These are phyloP conservation scores for Dicycla oo DNA, from an alignment of 2,888 invertebrate genomes.

Conservation along the genomic window DNA sequence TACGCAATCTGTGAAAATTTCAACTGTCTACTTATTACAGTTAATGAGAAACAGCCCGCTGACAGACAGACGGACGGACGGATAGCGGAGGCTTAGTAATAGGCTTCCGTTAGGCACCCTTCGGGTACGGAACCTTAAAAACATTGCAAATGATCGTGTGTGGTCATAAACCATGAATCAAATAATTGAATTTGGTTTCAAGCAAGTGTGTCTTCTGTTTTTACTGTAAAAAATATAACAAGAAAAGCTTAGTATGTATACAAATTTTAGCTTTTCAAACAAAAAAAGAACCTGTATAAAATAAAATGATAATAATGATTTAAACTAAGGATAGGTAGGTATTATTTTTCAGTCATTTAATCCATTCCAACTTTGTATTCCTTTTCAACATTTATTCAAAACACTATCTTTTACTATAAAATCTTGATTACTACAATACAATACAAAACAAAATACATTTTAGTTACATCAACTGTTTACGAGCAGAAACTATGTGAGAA, in stretches of 20 bases:
- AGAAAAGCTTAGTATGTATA: background rate
- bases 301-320: too few relatives aligned
- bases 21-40: too few relatives aligned
- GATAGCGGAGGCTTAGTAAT: too few relatives aligned
- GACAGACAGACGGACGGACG: too few relatives aligned
- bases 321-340: background rate
- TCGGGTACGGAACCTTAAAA: background rate
- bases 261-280: too few relatives aligned
- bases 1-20: too few relatives aligned
- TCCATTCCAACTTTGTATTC: background rate
- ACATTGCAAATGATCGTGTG: background rate
- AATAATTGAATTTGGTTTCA: too few relatives aligned
- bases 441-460: constrained; percentile 36
- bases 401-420: constrained; percentile 22
- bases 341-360: background rate
- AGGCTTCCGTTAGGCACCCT: too few relatives aligned
- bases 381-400: background rate
- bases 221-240: background rate
- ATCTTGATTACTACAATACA: constrained; percentile 28
- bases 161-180: background rate
- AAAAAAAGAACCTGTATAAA: too few relatives aligned
- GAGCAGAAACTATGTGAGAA: constrained; percentile 35
- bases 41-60: too few relatives aligned
- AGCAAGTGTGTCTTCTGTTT: background rate
- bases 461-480: constrained; percentile 44